Conservation (phyloP, 1,140 invertebrate genomes). For the Riptortus pedestris region DNA sequence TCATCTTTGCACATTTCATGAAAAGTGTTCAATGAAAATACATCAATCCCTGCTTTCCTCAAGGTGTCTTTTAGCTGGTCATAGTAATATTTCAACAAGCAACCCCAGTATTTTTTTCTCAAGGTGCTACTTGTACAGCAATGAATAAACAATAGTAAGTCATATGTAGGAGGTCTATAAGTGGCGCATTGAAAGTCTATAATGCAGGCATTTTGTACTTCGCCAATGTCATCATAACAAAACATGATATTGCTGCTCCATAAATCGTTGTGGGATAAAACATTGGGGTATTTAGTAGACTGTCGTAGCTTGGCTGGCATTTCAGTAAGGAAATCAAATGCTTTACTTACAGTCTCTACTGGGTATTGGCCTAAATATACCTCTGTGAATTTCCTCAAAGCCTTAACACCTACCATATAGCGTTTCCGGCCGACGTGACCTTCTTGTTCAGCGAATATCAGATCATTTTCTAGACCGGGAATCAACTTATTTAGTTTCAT, state of each 20-base stretch:
- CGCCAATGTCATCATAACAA: neutral
- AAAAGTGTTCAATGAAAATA: neutral
- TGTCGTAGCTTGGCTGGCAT: neutral
- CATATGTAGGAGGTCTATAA: conserved; percentile 16
- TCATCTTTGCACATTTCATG: neutral
- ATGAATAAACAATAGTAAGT: conserved; percentile 8
- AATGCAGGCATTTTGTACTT: neutral
- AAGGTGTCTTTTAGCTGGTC: neutral
- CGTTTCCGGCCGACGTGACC: neutral
- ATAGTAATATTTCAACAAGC: conserved; percentile 1
- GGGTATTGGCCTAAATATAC: conserved; percentile 5
- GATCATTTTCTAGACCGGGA: neutral
- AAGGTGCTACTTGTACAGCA: neutral
- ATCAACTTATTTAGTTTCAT: neutral
- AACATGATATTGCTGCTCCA: conserved; percentile 25
- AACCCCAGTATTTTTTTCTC: neutral
- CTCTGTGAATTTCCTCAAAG: conserved; percentile 10
- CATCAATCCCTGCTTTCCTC: neutral
- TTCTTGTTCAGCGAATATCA: conserved; percentile 9
- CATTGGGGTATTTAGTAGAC: conserved; percentile 4
- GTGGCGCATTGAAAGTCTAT: conserved; percentile 16
- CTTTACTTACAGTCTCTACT: neutral
- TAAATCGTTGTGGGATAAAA: conserved; percentile 16
- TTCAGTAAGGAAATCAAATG: neutral
- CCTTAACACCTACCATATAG: neutral